Conservation (phyloP, 2,888 invertebrate species). For the Drosophila helvetica region DNA sequence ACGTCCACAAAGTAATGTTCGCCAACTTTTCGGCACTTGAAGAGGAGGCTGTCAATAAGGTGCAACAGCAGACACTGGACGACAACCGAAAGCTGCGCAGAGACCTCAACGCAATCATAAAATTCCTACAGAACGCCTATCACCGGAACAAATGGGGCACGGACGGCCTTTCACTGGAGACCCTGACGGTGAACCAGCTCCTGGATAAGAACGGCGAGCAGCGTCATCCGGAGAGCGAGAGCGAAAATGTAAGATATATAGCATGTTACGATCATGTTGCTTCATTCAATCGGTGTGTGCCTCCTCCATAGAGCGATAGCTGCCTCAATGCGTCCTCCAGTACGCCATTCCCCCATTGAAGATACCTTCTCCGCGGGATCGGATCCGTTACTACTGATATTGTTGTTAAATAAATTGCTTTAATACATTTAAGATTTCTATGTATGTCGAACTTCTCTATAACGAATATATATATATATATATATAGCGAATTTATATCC, state of each 20-base stretch:
- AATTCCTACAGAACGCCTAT: constrained; percentile 84
- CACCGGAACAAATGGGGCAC: constrained; percentile 83
- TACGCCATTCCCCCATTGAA: too few species aligned
- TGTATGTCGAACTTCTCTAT: too few species aligned
- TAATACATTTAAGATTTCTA: constrained; percentile 24
- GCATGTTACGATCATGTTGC: not conserved
- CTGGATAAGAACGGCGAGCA: constrained; percentile 58
- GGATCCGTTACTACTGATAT: not conserved
- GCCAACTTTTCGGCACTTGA: constrained; percentile 85
- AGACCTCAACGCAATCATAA: constrained; percentile 83
- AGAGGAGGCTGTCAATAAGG: constrained; percentile 35
- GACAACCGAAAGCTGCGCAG: constrained; percentile 73
- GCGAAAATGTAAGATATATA: constrained; percentile 58
- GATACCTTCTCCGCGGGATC: too few species aligned
- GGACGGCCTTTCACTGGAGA: constrained; percentile 84
- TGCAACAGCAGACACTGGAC: constrained; percentile 59
- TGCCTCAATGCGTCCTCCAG: not conserved
- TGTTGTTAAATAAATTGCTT: not conserved
- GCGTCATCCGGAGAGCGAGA: constrained; percentile 52
- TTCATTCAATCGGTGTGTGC: not conserved
- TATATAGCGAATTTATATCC: too few species aligned
- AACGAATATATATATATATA: too few species aligned
- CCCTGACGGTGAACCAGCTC: constrained; percentile 82
- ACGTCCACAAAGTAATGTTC: constrained; percentile 59
- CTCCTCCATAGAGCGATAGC: constrained; percentile 9